Evolutionary conservation across 2,113 vertebrate species (phyloP).

Genomic region (Phocoena sinus): DNA sequence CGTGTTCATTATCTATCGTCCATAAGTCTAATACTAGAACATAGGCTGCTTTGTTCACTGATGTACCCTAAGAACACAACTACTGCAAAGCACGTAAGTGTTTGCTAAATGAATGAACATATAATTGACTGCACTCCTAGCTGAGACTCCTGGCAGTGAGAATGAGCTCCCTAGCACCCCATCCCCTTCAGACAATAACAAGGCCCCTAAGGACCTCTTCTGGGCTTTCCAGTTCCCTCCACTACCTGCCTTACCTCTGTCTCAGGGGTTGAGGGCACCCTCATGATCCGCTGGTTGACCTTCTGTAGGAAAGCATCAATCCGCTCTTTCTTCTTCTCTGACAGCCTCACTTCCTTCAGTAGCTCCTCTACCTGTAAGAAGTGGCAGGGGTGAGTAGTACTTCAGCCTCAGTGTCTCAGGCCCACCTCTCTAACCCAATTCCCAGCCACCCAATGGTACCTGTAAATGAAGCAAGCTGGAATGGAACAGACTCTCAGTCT

Average conservation of each 20-base stretch:
- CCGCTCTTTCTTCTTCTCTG: conserved; percentile 86
- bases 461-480: conserved; percentile 94
- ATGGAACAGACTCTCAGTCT: conserved; percentile 94
- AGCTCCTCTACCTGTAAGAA: conserved; percentile 91
- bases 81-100: background rate
- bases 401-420: background rate
- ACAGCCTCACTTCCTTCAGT: conserved; percentile 91
- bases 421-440: background rate
- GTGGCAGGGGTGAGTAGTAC: background rate
- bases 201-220: background rate
- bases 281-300: conserved; percentile 82
- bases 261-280: conserved; percentile 82
- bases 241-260: conserved; percentile 70
- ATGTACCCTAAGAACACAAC: background rate
- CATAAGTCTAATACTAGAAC: background rate
- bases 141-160: background rate
- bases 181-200: background rate
- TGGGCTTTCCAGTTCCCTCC: background rate
- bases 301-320: conserved; percentile 88
- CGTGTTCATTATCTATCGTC: background rate
- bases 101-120: background rate
- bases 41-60: background rate
- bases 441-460: conserved; percentile 72
- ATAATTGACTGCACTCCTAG: background rate
- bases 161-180: background rate